Evolutionary conservation across 2,797 vertebrate species (phyloP).

Genomic region (Merluccius polli): DNA sequence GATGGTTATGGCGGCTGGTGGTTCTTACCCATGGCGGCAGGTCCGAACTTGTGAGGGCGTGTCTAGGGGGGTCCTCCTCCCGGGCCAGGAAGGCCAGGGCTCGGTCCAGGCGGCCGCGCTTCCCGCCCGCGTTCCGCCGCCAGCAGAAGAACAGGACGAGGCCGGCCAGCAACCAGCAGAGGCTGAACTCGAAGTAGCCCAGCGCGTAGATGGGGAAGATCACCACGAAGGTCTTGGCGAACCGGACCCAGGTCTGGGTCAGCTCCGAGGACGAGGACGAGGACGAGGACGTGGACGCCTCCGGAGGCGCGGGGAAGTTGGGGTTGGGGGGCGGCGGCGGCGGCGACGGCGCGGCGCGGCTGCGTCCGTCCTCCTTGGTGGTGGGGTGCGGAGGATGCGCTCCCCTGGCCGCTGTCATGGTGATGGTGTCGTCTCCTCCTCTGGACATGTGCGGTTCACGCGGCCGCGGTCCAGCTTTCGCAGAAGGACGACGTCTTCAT

Average conservation of each 20-base stretch:
- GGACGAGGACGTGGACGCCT: slow-evolving; percentile 53
- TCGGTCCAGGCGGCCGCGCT: slow-evolving; percentile 74
- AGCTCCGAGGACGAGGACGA: slow-evolving; percentile 65
- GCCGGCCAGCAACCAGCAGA: slow-evolving; percentile 92
- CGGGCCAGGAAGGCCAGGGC: slow-evolving; percentile 87
- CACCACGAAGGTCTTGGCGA: slow-evolving; percentile 86
- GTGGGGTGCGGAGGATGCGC: slow-evolving; percentile 43
- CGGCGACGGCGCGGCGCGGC: slow-evolving; percentile 26
- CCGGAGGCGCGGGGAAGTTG: slow-evolving; percentile 37
- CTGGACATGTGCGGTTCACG: slow-evolving; percentile 47
- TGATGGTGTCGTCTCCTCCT: no score
- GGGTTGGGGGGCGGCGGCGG: slow-evolving; percentile 17
- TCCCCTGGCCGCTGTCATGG: slow-evolving; percentile 61
- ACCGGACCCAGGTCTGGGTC: slow-evolving; percentile 80
- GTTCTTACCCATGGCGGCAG: slow-evolving; percentile 91
- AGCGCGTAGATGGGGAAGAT: slow-evolving; percentile 92
- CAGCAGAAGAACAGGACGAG: slow-evolving; percentile 86
- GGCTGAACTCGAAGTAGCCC: slow-evolving; percentile 93
- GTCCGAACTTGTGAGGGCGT: slow-evolving; percentile 78
- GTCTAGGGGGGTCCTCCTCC: slow-evolving; percentile 79
- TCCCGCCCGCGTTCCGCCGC: slow-evolving; percentile 77
- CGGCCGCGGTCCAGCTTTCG: slow-evolving; percentile 20
- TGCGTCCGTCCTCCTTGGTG: slow-evolving; percentile 61
- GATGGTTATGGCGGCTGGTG: neutral
- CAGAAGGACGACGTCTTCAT: neutral